Evolutionary conservation across 2,113 vertebrate species (phyloP).

Genomic region (Aplodontia rufa): DNA sequence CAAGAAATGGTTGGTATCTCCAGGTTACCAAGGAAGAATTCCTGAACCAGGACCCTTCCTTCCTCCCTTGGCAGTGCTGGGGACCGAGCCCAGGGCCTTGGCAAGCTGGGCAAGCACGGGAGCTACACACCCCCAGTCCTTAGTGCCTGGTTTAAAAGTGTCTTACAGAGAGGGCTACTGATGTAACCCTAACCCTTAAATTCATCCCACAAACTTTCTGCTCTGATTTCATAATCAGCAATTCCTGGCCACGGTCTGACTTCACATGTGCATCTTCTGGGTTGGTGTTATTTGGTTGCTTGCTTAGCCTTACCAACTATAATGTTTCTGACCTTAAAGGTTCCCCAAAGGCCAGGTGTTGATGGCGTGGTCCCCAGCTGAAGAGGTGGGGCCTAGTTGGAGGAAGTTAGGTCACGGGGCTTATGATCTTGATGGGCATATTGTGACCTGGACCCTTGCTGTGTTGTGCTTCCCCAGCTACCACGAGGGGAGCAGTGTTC

Average conservation of each 20-base stretch:
- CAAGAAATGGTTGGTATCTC: not conserved
- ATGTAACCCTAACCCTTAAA: no score
- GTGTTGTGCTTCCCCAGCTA: not conserved
- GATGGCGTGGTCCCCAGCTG: not conserved
- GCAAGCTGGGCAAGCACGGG: no score
- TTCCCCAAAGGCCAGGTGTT: not conserved
- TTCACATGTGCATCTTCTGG: not conserved
- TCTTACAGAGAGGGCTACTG: not conserved
- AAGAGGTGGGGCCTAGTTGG: not conserved
- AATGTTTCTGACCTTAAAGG: not conserved
- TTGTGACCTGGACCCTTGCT: not conserved
- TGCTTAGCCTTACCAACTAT: not conserved
- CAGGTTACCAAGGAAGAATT: not conserved
- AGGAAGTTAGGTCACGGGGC: not conserved
- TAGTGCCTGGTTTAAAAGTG: not conserved
- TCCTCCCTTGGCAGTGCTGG: no score
- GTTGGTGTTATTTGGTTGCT: not conserved
- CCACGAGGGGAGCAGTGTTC: not conserved
- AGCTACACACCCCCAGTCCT: not conserved
- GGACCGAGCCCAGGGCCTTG: no score
- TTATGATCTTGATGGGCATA: not conserved
- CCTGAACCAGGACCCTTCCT: not conserved
- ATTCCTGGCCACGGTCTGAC: not conserved
- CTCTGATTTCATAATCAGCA: not conserved
- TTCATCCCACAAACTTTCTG: accelerated